Conservation (phyloP, 2,888 invertebrate genomes). For the Laothoe populi region DNA sequence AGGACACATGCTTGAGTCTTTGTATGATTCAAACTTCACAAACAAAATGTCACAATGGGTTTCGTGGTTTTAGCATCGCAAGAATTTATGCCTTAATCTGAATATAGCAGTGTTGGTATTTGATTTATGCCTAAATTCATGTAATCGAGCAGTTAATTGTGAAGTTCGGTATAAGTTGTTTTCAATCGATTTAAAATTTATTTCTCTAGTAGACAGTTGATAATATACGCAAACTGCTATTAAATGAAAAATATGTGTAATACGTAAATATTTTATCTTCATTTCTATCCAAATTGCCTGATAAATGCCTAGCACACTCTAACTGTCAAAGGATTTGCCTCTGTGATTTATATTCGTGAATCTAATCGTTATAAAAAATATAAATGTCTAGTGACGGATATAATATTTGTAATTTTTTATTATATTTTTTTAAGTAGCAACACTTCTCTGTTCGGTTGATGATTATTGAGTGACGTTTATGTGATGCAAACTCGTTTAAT, state of each 20-base stretch:
- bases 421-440: too few species aligned
- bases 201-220: not conserved
- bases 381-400: not conserved
- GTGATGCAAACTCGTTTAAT: too few species aligned
- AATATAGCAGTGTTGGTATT: not conserved
- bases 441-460: too few species aligned
- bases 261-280: not conserved
- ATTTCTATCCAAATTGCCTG: not conserved
- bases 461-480: too few species aligned
- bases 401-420: not conserved
- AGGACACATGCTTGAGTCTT: not conserved
- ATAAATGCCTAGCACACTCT: not conserved
- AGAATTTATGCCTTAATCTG: not conserved
- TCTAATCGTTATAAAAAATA: too few species aligned
- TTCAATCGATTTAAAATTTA: not conserved
- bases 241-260: not conserved
- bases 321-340: not conserved
- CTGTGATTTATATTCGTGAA: not conserved
- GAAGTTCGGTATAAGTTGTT: not conserved
- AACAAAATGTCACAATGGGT: not conserved
- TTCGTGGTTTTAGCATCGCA: not conserved
- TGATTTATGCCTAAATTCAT: constrained; percentile 8
- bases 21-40: not conserved
- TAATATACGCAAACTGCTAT: not conserved
- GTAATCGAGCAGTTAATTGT: constrained; percentile 1